These are phyloP conservation scores for Podargus strigoides DNA, from an alignment of 2,797 vertebrate species.

Conservation along the genomic window DNA sequence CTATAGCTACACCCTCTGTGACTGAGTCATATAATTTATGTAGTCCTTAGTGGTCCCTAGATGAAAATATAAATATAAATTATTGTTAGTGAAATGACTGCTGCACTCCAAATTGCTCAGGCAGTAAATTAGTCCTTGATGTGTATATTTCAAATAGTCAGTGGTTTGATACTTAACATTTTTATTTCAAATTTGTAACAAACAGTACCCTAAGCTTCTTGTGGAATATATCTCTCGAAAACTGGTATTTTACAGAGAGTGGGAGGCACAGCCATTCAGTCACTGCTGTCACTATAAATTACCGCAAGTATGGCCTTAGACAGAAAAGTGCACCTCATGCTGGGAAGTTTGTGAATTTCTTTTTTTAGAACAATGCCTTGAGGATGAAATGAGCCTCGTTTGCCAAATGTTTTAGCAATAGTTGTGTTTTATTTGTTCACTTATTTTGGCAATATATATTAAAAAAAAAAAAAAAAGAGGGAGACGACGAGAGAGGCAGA, in stretches of 20 bases:
- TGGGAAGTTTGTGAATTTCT: neutral
- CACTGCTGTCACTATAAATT: constrained; percentile 44
- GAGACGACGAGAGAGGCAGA: neutral
- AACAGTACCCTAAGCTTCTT: neutral
- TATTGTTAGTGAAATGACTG: neutral
- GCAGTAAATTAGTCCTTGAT: constrained; percentile 15
- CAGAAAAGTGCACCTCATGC: constrained; percentile 30
- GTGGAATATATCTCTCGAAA: neutral
- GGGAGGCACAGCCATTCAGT: neutral
- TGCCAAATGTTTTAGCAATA: neutral
- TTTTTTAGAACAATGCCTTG: constrained; percentile 37
- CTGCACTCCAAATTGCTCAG: neutral
- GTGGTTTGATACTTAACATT: neutral
- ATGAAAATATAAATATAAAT: constrained; percentile 9
- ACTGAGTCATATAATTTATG: neutral
- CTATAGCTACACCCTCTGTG: neutral
- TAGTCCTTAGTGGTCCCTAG: neutral
- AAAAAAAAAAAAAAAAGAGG: neutral
- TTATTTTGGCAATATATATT: constrained; percentile 4
- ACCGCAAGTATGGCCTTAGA: neutral
- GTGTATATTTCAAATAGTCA: neutral
- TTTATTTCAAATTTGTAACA: neutral
- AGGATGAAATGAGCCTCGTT: constrained; percentile 15
- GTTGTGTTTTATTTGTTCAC: neutral
- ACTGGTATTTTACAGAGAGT: neutral